Base-by-base conservation (phyloP, 2,113 vertebrate genomes). In the Lutjanus erythropterus region DNA sequence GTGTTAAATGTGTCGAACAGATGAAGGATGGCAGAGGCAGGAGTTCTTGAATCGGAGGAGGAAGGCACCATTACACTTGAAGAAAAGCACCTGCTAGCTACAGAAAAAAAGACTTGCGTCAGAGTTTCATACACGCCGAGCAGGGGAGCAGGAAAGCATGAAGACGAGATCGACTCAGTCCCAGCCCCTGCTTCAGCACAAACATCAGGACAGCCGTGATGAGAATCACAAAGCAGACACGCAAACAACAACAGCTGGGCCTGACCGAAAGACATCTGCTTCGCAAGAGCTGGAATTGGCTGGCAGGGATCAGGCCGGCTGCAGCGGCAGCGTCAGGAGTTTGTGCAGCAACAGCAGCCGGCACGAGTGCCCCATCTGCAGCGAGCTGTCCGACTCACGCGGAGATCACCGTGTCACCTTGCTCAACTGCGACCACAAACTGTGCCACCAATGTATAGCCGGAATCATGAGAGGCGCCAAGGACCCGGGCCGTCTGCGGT, bases 321-420 rank as follows among this genome's bases (percentile, higher is more conserved):
- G 60, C 72, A 58, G 71, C 56, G 80, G 52, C 73, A 85, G 79
- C 88, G 85, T 77, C 78, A 70, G 72, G 44, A 84, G 68, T 46
- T 18, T 39, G 70, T 64, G 52, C 78, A 71, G 74, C n/a, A 61
- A 73, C 84, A 81, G 70, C 75, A 86, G 76, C 56, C 27, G 27
- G 25, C 61, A 91, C 0, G 94, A 96, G 68, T 96, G 97, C 39
- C 96, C 96, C 25, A 90, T 98, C 84, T 98, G 96, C 92, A 95
- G 92, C 0, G 96, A 97, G 92, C 88, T 83, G 39, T 97, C 96
- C 0, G 89, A 92, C 1, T 41, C 66, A 0, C 46, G 19, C 3
- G 81, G 74, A 7, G 61, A 39, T 4, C 95, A 77, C 81, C 23
- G 64, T 12, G 39, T 78, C 1, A 85, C 87, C 0, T 77, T 94